phyloP scores from a whole-genome alignment of 2,113 vertebrate genomes.

The Rhea pennata region DNA sequence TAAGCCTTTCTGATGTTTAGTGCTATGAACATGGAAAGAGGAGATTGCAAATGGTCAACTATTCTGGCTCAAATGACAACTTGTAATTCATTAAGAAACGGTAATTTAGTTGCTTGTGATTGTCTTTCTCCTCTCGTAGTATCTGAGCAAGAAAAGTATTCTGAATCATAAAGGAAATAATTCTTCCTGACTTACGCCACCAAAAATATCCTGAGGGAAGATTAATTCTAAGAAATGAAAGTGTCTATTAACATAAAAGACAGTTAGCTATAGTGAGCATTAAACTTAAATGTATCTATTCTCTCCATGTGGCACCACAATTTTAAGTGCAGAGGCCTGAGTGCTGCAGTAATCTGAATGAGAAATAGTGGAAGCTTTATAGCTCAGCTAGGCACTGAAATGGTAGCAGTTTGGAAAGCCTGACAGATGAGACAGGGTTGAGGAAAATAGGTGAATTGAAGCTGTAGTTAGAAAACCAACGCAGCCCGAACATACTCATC shows the following conservation, averaged over 20 bases:
- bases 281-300: background rate
- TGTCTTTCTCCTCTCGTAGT: background rate
- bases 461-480: background rate
- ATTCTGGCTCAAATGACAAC: slow-evolving; percentile 9
- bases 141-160: background rate
- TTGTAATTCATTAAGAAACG: slow-evolving; percentile 25
- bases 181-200: slow-evolving; percentile 1
- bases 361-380: slow-evolving; percentile 6
- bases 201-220: background rate
- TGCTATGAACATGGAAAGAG: background rate
- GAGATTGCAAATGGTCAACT: background rate
- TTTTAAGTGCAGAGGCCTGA: background rate
- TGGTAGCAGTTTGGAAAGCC: background rate
- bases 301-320: background rate
- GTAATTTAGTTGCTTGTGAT: slow-evolving; percentile 32
- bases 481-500: background rate
- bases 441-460: background rate
- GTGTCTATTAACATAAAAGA: slow-evolving; percentile 10
- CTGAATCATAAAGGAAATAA: slow-evolving; percentile 12
- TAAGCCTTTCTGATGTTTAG: background rate
- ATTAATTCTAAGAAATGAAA: slow-evolving; percentile 37
- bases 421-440: background rate
- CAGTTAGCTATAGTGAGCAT: background rate
- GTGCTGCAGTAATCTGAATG: background rate
- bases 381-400: background rate